phyloP scores from a whole-genome alignment of 1,140 invertebrate species.

The Watersipora subatra region DNA sequence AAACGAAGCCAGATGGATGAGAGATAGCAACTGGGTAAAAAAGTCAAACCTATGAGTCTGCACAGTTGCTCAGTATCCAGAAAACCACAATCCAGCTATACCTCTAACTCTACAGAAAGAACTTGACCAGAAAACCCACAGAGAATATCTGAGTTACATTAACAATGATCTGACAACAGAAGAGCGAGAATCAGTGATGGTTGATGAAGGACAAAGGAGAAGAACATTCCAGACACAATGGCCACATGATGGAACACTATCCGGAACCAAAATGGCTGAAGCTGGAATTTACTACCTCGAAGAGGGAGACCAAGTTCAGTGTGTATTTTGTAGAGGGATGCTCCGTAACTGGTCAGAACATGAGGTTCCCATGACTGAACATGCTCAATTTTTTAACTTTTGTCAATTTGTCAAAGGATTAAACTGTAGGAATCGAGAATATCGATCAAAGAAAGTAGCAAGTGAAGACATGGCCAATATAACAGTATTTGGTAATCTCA shows the following conservation, averaged over 20 bases:
- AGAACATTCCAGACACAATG: slow-evolving; percentile 54
- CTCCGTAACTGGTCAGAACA: slow-evolving; percentile 70
- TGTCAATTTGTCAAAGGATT: slow-evolving; percentile 55
- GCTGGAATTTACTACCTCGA: slow-evolving; percentile 36
- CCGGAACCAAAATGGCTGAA: slow-evolving; percentile 57
- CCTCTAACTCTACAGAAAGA: not conserved
- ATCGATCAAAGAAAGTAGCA: not conserved
- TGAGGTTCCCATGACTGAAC: slow-evolving; percentile 74
- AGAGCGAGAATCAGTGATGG: not conserved
- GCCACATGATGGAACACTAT: slow-evolving; percentile 53
- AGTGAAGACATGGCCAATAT: not conserved
- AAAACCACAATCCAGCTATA: not conserved
- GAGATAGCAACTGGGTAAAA: too few species aligned
- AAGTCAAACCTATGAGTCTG: not conserved
- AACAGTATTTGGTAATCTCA: not conserved
- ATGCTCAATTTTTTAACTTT: slow-evolving; percentile 65
- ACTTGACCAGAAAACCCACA: not conserved
- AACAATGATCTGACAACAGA: not conserved
- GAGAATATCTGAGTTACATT: not conserved
- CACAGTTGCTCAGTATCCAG: not conserved
- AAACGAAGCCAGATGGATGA: too few species aligned
- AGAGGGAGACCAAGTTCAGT: slow-evolving; percentile 64
- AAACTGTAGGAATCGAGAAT: not conserved
- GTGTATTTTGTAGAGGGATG: slow-evolving; percentile 71
- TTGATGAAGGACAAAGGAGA: slow-evolving; percentile 26